Conservation (phyloP, 2,113 vertebrate species). For the Ranitomeya imitator region DNA sequence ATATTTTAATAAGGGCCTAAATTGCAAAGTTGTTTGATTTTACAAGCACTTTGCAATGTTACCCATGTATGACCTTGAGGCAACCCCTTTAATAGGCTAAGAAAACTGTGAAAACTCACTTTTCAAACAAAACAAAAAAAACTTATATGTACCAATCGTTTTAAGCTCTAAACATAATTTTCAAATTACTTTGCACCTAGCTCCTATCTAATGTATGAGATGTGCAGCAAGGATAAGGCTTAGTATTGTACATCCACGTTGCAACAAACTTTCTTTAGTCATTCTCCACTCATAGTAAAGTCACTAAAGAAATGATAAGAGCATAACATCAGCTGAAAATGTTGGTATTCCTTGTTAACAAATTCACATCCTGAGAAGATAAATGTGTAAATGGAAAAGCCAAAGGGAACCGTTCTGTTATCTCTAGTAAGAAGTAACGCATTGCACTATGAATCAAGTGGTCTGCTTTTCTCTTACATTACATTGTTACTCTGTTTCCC, state of each 20-base stretch:
- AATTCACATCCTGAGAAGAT: constrained; percentile 30
- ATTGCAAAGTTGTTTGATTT: no score
- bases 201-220: background rate
- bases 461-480: background rate
- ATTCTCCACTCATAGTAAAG: background rate
- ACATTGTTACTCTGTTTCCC: background rate
- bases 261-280: background rate
- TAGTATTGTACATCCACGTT: background rate
- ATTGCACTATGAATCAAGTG: constrained; percentile 19
- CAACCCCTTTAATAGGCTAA: background rate
- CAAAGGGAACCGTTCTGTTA: constrained; percentile 7
- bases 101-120: background rate
- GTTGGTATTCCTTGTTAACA: constrained; percentile 18
- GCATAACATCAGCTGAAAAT: background rate
- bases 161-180: background rate
- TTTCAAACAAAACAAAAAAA: no score
- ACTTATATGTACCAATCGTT: background rate
- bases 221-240: background rate
- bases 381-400: constrained; percentile 10
- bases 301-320: background rate
- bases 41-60: no score
- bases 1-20: no score
- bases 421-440: background rate
- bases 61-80: no score
- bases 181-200: background rate